Conservation (phyloP, 2,113 vertebrate genomes). For the Rhegmatorhina hoffmannsi region DNA sequence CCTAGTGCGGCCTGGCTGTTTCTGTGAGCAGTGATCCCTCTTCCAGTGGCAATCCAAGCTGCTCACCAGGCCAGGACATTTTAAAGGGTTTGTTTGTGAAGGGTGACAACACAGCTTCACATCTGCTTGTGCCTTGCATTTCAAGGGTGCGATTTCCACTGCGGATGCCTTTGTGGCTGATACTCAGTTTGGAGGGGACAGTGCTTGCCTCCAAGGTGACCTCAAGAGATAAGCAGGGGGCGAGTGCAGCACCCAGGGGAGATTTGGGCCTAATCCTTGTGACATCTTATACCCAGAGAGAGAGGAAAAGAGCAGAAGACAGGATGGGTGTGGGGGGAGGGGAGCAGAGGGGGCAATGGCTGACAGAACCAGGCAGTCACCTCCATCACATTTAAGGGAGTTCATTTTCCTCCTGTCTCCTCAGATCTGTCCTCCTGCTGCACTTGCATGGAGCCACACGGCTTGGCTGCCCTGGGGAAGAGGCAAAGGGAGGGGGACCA, state of each 20-base stretch:
- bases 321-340: neutral
- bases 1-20: neutral
- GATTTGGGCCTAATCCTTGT: constrained; percentile 27
- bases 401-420: constrained; percentile 62
- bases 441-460: neutral
- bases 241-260: neutral
- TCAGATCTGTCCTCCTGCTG: constrained; percentile 48
- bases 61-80: neutral
- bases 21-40: rapidly evolving
- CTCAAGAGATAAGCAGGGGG: neutral
- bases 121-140: rapidly evolving
- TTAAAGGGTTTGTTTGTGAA: neutral
- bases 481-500: neutral
- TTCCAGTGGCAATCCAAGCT: neutral
- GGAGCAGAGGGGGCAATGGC: neutral
- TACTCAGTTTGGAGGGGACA: neutral
- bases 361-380: constrained; percentile 18
- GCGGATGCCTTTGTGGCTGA: neutral
- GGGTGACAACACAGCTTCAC: neutral
- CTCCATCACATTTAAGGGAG: constrained; percentile 54
- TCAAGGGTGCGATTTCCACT: neutral
- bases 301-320: constrained; percentile 29
- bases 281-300: constrained; percentile 28
- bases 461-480: neutral
- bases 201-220: neutral